Base-by-base conservation (phyloP, 2,888 invertebrate species). In the Pseudococcus jackbeardsleyi region DNA sequence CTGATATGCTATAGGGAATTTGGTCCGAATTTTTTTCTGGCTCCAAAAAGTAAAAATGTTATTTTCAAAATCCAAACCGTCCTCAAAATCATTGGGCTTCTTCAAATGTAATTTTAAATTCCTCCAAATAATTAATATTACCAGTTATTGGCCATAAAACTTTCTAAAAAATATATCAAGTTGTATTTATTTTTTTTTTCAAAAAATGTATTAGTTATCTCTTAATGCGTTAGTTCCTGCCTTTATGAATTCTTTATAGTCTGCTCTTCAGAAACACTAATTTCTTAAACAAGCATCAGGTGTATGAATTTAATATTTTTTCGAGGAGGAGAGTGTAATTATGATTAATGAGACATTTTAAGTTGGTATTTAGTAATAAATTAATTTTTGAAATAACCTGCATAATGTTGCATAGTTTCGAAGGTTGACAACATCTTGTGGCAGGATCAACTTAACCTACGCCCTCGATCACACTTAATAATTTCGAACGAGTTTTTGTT, bases 341-440 rank as follows among this genome's bases (percentile, higher is more conserved):
- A 46, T 85, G 59, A 85, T 54, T 85, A 85, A 85, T 64, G 85
- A n/a, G 64, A 85, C 59, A 19, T 39, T 85, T 64, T 85, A 46
- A 85, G 85, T 59, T 64, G n/a, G 54, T 84, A 39, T 85, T 64
- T 64, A 17, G 42, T 64, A n/a, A 85, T 85, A 64, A 85, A 85
- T 64, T 85, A 59, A 85, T 85, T 85, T 85, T 85, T 19, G 59
- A 39, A 85, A 85, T 48, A 84, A 85, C 33, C 33, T 85, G 22
- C 84, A 64, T 42, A 42, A 42, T 9, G 22, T 39, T 72, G 85
- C 42, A 64, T 85, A 42, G 19, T 85, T 85, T 59, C 26, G 85
- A 85, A 85, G 85, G 84, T 84, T 82, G 84, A 84, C 50, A 59
- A 33, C 72, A 72, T 72, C 17, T 33, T 72, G 17, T 72, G 33